Percentiles rank a stretch among this genome's conserved stretches.
Evolutionary conservation across 2,113 vertebrate genomes (phyloP).

Genomic region (Percopsis transmontana): DNA sequence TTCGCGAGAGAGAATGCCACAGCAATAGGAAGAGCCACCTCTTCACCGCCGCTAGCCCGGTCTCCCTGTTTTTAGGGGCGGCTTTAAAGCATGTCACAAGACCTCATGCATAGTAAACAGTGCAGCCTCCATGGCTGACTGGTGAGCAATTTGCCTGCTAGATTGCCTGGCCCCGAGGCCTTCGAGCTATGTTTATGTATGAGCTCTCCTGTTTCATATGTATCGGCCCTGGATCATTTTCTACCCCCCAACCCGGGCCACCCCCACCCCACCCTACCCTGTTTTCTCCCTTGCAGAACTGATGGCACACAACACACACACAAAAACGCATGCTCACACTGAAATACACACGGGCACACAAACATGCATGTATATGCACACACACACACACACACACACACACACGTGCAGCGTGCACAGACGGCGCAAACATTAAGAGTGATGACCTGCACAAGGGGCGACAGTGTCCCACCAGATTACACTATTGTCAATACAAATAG

Average conservation of each 20-base stretch:
- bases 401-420: slow-evolving; percentile 42
- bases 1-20: slow-evolving; percentile 52
- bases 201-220: slow-evolving; percentile 81
- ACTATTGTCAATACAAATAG: slow-evolving; percentile 96
- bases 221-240: slow-evolving; percentile 78
- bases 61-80: slow-evolving; percentile 89
- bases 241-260: slow-evolving; percentile 30
- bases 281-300: slow-evolving; percentile 65
- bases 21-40: slow-evolving; percentile 60
- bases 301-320: slow-evolving; percentile 58
- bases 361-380: slow-evolving; percentile 12
- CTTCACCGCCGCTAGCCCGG: slow-evolving; percentile 55
- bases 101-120: slow-evolving; percentile 99
- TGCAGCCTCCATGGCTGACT: slow-evolving; percentile 90
- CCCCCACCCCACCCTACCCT: slow-evolving; percentile 1
- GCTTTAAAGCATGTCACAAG: slow-evolving; percentile 95
- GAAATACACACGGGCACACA: slow-evolving; percentile 23
- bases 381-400: slow-evolving; percentile 32
- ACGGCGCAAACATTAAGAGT: slow-evolving; percentile 75
- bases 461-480: slow-evolving; percentile 95
- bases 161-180: slow-evolving; percentile 86
- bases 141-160: slow-evolving; percentile 95
- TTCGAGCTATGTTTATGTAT: slow-evolving; percentile 80
- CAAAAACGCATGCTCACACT: slow-evolving; percentile 44
- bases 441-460: slow-evolving; percentile 86